A percentile compares a stretch with the other conserved stretches of the same genome.
These are phyloP conservation scores for Nemoura dubitans DNA, from an alignment of 2,888 invertebrate species.

Conservation along the genomic window DNA sequence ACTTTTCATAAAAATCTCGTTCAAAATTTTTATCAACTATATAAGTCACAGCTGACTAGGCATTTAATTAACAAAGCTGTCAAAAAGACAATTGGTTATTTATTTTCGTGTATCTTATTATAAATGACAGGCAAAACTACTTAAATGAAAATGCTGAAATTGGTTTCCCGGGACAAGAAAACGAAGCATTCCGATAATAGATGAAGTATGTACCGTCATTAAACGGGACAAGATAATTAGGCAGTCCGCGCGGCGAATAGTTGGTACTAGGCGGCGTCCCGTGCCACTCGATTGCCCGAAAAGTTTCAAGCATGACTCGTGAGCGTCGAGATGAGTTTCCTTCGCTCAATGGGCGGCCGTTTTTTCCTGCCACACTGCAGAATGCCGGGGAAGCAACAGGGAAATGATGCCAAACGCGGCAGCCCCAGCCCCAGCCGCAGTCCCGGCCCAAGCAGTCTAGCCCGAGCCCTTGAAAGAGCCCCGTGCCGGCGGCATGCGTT, in stretches of 20 bases:
- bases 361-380: neutral
- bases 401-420: neutral
- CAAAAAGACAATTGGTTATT: slow-evolving; percentile 19
- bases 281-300: neutral
- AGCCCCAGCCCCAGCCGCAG: neutral
- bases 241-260: neutral
- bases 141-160: neutral
- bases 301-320: neutral
- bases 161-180: neutral
- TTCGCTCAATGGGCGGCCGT: neutral
- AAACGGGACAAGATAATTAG: neutral
- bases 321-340: neutral
- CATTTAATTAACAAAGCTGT: slow-evolving; percentile 24
- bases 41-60: neutral
- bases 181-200: neutral
- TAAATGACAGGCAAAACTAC: neutral
- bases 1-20: neutral
- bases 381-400: neutral
- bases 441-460: neutral
- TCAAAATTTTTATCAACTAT: neutral
- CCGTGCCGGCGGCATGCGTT: neutral
- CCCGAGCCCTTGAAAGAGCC: neutral
- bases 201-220: neutral
- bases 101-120: neutral
- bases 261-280: neutral